A percentile compares a stretch with the other conserved stretches of the same genome.
Evolutionary conservation across 2,888 invertebrate genomes (phyloP).

Genomic region (Agrotis segetum): DNA sequence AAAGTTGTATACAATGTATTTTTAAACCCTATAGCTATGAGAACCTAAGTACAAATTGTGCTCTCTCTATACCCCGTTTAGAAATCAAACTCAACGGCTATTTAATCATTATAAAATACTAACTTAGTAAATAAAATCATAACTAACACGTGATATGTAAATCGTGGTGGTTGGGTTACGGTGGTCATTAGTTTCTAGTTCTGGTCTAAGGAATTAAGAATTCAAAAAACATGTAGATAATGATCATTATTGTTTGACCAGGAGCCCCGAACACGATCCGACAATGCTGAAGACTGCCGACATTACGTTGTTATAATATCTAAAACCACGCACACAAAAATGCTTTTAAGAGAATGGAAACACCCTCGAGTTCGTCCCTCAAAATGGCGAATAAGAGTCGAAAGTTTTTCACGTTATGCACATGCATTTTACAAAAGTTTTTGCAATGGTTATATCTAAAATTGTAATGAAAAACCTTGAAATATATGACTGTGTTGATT

Average conservation of each 20-base stretch:
- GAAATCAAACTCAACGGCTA: slow-evolving; percentile 2
- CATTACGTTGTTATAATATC: slow-evolving; percentile 80
- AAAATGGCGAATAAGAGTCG: not conserved
- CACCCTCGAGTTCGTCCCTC: not conserved
- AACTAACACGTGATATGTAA: slow-evolving; percentile 33
- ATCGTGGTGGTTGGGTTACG: slow-evolving; percentile 46
- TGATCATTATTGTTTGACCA: slow-evolving; percentile 66
- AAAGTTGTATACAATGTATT: not conserved
- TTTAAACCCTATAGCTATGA: not conserved
- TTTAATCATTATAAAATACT: slow-evolving; percentile 22
- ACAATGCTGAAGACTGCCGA: slow-evolving; percentile 80
- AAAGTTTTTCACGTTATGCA: slow-evolving; percentile 20
- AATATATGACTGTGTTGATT: slow-evolving; percentile 2
- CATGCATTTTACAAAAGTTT: slow-evolving; percentile 40
- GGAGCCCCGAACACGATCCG: slow-evolving; percentile 83
- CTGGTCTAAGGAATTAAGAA: slow-evolving; percentile 17
- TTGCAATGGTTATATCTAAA: slow-evolving; percentile 13
- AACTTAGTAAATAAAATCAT: slow-evolving; percentile 37
- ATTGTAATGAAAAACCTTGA: slow-evolving; percentile 16
- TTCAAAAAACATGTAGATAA: slow-evolving; percentile 29
- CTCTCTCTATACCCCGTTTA: slow-evolving; percentile 33
- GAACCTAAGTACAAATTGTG: slow-evolving; percentile 24
- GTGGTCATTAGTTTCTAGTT: slow-evolving; percentile 28
- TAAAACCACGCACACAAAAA: slow-evolving; percentile 4
- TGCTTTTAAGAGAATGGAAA: slow-evolving; percentile 15